Evolutionary conservation across 2,888 invertebrate genomes (phyloP).

Genomic region (Spicauda simplicius): DNA sequence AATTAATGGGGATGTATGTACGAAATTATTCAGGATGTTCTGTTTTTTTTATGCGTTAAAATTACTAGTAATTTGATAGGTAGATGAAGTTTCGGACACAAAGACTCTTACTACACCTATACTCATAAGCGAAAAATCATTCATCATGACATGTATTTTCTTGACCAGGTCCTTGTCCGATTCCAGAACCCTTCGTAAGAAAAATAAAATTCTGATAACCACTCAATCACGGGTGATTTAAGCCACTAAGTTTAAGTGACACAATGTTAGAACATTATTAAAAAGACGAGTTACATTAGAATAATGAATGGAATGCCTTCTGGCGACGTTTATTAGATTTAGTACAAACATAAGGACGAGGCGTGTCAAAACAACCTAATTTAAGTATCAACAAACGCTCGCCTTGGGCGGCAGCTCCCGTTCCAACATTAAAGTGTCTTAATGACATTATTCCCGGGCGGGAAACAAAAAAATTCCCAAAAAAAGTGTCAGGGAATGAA

Average conservation of each 20-base stretch:
- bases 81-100: too few species aligned
- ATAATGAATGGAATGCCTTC: conserved; percentile 73
- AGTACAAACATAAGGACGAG: conserved; percentile 83
- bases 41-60: too few species aligned
- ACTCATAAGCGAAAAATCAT: too few species aligned
- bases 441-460: conserved; percentile 83
- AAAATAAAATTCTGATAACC: too few species aligned
- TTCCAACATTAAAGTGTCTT: conserved; percentile 82
- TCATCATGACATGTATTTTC: too few species aligned
- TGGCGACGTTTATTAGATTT: conserved; percentile 82
- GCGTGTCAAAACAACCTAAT: conserved; percentile 85
- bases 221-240: too few species aligned
- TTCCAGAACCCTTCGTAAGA: background rate
- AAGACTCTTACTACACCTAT: too few species aligned
- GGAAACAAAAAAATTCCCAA: conserved; percentile 76
- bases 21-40: too few species aligned
- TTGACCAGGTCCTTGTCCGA: conserved; percentile 40
- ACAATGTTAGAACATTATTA: background rate
- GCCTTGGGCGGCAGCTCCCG: conserved; percentile 73
- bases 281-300: conserved; percentile 44
- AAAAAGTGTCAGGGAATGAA: conserved; percentile 74
- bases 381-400: conserved; percentile 85
- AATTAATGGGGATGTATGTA: too few species aligned
- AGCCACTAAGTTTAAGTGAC: background rate
- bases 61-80: too few species aligned